Base-by-base conservation (phyloP, 2,797 vertebrate genomes). In the Bucorvus abyssinicus region DNA sequence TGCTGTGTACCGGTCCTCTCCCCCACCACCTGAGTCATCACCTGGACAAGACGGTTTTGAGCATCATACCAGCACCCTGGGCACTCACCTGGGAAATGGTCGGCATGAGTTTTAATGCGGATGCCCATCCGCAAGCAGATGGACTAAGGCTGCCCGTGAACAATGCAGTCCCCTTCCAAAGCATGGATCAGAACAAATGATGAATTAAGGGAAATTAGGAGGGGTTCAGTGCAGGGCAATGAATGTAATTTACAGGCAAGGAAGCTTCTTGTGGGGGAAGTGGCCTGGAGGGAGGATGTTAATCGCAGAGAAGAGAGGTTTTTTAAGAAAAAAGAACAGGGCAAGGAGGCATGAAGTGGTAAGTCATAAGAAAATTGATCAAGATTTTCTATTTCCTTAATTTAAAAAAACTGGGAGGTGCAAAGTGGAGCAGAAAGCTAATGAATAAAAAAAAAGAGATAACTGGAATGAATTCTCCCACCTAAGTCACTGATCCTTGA, bases 391-490 rank as follows among this genome's bases (percentile, higher is more conserved):
- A 12, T 68, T 91, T 90, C n/a, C 32, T 55, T 78, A 40, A 86
- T 91, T 89, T 85, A 22, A 77, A 67, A 40, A 87, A 87, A 10
- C 1, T 45, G 14, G n/a, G 60, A 75, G 44, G 19, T 92, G 34
- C 9, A 71, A 75, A 14, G 21, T 44, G 19, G 34, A 86, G 4
- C 50, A 91, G 76, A 24, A 80, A 86, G 34, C 19, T 84, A 70
- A 93, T 78, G 53, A 84, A 78, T 70, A 40, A 44, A 89, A 85
- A 77, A 65, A 60, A 84, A 55, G 69, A 4, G n/a, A 90, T 36
- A 75, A 45, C 11, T 34, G 42, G 42, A 68, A 86, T 79, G 18
- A 80, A 60, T 85, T 87, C 44, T 87, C 45, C 61, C 42, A 64
- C 8, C 3, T 36, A 49, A 67, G 21, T 81, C 75, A 61, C 53